Conservation (phyloP, 23 tunicate genomes). For the Diplosoma virens region DNA sequence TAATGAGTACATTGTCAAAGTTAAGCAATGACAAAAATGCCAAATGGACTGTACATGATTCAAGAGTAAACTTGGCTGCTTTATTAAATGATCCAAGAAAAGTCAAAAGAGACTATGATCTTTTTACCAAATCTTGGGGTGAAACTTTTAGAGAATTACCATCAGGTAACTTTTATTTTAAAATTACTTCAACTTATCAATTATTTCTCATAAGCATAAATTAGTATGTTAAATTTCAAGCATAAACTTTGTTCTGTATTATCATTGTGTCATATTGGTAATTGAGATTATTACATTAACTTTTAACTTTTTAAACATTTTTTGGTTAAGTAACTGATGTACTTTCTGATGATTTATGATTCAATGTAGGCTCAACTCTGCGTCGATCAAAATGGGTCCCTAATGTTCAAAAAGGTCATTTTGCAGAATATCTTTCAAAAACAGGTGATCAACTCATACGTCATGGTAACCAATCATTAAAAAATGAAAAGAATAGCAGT, state of each 20-base stretch:
- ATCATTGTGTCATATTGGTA: too few relatives aligned
- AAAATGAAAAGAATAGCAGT: not conserved
- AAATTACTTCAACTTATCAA: too few relatives aligned
- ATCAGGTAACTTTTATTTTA: slow-evolving; percentile 20
- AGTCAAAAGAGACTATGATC: slow-evolving; percentile 78
- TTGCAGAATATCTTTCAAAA: slow-evolving; percentile 43
- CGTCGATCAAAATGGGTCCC: slow-evolving; percentile 62
- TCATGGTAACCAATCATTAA: slow-evolving; percentile 60
- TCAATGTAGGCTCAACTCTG: slow-evolving; percentile 35
- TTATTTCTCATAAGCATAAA: too few relatives aligned
- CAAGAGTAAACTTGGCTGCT: slow-evolving; percentile 80
- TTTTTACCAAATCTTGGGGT: slow-evolving; percentile 92
- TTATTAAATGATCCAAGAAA: slow-evolving; percentile 87
- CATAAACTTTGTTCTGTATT: not conserved
- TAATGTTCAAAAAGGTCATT: slow-evolving; percentile 43
- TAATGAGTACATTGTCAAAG: not conserved
- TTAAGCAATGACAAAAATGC: not conserved
- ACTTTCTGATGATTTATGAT: too few relatives aligned
- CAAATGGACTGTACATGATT: slow-evolving; percentile 42
- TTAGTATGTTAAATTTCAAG: too few relatives aligned
- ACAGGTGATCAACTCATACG: slow-evolving; percentile 54
- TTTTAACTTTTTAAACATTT: too few relatives aligned
- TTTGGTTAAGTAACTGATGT: too few relatives aligned
- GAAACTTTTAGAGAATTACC: slow-evolving; percentile 68
- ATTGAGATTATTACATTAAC: too few relatives aligned